These are phyloP conservation scores for Dissostichus mawsoni DNA, from an alignment of 2,113 vertebrate genomes.

Conservation along the genomic window DNA sequence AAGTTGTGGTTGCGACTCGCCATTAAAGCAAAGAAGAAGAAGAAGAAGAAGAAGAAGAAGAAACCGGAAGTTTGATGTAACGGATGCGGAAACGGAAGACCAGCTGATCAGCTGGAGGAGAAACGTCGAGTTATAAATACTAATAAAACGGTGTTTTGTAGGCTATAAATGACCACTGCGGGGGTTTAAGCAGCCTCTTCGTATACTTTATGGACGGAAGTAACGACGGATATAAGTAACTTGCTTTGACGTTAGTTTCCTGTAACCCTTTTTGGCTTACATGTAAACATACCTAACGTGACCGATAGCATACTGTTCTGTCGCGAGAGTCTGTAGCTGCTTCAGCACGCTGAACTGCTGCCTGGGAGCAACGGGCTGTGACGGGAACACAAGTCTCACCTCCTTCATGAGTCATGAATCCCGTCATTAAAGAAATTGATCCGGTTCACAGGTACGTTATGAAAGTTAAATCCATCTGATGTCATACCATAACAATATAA, in stretches of 20 bases:
- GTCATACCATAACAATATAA: background rate
- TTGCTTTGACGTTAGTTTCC: background rate
- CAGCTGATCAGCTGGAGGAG: background rate
- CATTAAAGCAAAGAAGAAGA: too few relatives aligned
- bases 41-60: too few relatives aligned
- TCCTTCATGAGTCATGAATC: background rate
- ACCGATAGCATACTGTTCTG: too few relatives aligned
- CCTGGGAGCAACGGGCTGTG: too few relatives aligned
- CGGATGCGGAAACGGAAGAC: slow-evolving; percentile 29
- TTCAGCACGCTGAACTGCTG: too few relatives aligned
- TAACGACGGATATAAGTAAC: background rate
- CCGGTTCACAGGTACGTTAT: slow-evolving; percentile 28
- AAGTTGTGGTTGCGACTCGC: background rate
- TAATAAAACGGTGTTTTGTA: background rate
- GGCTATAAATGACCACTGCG: too few relatives aligned
- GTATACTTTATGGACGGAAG: background rate
- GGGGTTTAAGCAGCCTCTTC: accelerated
- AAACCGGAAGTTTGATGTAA: slow-evolving; percentile 27
- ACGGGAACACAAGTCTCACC: background rate
- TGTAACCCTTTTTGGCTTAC: background rate
- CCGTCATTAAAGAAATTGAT: background rate
- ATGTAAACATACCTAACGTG: background rate
- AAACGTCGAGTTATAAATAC: background rate
- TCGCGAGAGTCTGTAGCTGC: too few relatives aligned
- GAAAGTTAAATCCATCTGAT: background rate